Evolutionary conservation across 2,113 vertebrate species (phyloP), one percentile per base, ranked within the genome.

Genomic region (Calidris pygmaea): DNA sequence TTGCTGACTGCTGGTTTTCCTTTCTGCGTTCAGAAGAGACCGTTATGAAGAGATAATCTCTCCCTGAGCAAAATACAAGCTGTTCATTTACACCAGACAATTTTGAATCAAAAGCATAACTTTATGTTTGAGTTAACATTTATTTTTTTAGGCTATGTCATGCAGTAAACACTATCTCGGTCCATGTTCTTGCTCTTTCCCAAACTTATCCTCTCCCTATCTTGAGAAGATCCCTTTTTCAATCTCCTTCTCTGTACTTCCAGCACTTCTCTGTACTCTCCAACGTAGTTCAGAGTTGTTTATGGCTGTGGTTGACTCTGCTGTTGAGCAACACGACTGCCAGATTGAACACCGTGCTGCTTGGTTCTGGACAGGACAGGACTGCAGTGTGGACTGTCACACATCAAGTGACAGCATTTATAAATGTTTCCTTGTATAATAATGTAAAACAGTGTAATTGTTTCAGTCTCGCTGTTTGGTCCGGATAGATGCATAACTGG

Each of bases 231-330:
- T 39, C 30, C 4, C 10, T 50, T 71, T 96, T 87, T 43, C 52
- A 76, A 2, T 37, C 34, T 73, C 37, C 35, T 80, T 55, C 35
- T 77, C 22, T 65, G 14, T 65, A 34, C 4, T 74, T 85, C 29
- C 32, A 76, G 39, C 12, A 20, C 52, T 52, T 52, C 24, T 52
- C 50, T 27, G 13, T 52, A 15, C 11, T 45, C 58, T 71, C 17
- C 39, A 59, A 4, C 0, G 0, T 11, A 47, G 16, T 32, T 81
- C 63, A 34, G 39, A 24, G 37, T 11, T 5, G 3, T 65, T 16
- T n/a, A 7, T 16, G 18, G 55, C 47, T 81, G 32, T 41, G 41
- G 26, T 1, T 63, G 65, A 21, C 48, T 68, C 62, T 81, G 52
- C 47, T 76, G 18, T 29, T 35, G n/a, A 30, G 58, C 58, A 82